Evolutionary conservation across 2,797 vertebrate genomes (phyloP), one percentile per base, ranked within the genome.

Genomic region (Knipowitschia caucasica): DNA sequence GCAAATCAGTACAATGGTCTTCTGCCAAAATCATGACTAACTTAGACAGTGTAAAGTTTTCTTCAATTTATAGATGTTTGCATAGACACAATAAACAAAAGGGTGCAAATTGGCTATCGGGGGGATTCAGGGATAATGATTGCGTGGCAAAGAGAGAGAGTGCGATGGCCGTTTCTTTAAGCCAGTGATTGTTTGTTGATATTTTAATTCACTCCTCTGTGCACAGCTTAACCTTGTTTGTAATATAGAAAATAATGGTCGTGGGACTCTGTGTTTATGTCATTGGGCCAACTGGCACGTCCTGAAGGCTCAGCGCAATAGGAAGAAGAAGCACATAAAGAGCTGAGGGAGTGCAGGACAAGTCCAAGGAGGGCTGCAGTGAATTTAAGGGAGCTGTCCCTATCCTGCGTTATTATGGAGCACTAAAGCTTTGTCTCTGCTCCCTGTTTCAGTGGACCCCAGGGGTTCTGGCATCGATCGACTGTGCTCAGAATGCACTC

Each of bases 401-500:
- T 75, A 76, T 86, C 65, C 75, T 62, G 62, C 52, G 57, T 80
- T 86, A 81, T 85, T 88, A 83, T 87, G 56, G 71, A 88, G 82
- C 39, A 51, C 81, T 88, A 85, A 45, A 82, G 84, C 83, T 84
- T 78, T 80, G 78, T 88, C 83, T 86, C 85, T 71, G 81, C 82
- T 84, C 81, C 31, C 75, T 67, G 59, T 85, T 83, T 78, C 79
- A 72, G 78, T 67, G 74, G 77, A 82, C 83, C 89, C 83, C 71
- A 73, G 83, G 83, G 86, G 88, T 82, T 84, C 78, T 60, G 74
- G 79, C 82, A 90, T 91, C 75, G 88, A 91, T 89, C 80, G 30
- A 67, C 51, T 71, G 72, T 64, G 64, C 81, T 85, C 78, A 77
- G 77, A 85, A 89, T 83, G 79, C 84, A 81, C 84, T 84, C 77